phyloP scores from a whole-genome alignment of 2,113 vertebrate species.

The Microcebus ravelobensis region DNA sequence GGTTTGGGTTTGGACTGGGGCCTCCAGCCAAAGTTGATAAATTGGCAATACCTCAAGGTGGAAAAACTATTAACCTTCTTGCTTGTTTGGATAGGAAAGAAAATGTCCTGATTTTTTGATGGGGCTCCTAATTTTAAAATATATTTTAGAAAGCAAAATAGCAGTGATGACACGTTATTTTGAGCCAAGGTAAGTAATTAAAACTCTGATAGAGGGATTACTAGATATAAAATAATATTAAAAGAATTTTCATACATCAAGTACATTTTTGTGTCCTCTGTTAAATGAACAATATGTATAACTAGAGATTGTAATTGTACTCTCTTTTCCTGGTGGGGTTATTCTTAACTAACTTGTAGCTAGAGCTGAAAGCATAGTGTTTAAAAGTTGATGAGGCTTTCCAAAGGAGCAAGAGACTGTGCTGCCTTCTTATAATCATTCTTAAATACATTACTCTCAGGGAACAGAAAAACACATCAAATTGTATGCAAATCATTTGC shows the following conservation, averaged over 20 bases:
- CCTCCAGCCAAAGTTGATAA: neutral
- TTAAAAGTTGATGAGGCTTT: conserved; percentile 46
- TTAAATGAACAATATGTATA: conserved; percentile 7
- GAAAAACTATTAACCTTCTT: conserved; percentile 47
- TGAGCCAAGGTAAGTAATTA: neutral
- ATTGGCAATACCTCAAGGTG: neutral
- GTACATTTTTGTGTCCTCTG: conserved; percentile 16
- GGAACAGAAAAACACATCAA: neutral
- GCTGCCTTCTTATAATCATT: conserved; percentile 1
- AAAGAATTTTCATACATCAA: neutral
- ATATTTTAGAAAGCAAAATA: conserved; percentile 13
- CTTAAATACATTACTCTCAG: neutral
- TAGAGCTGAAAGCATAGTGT: conserved; percentile 12
- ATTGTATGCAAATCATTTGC: conserved; percentile 28
- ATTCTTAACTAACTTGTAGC: conserved; percentile 6
- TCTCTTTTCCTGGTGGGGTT: neutral
- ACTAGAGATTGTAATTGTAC: conserved; percentile 12
- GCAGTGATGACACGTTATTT: neutral
- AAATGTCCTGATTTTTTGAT: conserved; percentile 37
- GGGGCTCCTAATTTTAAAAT: neutral
- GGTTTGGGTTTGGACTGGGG: neutral
- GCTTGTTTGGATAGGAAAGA: neutral
- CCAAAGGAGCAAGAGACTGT: neutral
- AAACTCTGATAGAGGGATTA: neutral
- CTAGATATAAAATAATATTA: conserved; percentile 35